Evolutionary conservation across 2,888 invertebrate species (phyloP).

Genomic region (Deilephila porcellus): DNA sequence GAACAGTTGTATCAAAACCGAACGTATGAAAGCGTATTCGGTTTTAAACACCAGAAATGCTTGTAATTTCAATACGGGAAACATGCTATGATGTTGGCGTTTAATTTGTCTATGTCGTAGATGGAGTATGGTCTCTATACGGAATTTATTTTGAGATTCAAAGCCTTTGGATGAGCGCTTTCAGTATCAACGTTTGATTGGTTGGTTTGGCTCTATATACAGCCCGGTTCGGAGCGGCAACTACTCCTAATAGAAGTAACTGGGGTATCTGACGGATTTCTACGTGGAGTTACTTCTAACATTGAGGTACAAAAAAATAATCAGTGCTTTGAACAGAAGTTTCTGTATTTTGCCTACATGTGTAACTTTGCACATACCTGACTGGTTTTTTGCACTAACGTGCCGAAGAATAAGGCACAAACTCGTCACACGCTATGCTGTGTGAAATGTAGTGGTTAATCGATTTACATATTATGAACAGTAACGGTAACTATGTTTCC

Average conservation of each 20-base stretch:
- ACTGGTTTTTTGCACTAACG: no score
- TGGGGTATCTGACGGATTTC: neutral
- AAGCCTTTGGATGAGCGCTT: conserved; percentile 61
- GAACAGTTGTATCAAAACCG: neutral
- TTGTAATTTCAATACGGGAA: neutral
- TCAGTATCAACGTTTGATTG: conserved; percentile 67
- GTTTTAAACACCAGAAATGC: conserved; percentile 7
- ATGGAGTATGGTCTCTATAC: conserved; percentile 44
- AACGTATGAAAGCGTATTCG: neutral
- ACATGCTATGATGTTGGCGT: neutral
- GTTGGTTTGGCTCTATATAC: conserved; percentile 36
- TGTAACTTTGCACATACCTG: no score
- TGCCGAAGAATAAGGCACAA: no score
- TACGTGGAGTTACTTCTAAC: neutral
- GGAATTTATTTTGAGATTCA: conserved; percentile 68
- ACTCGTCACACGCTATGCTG: no score
- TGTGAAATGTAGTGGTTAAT: no score
- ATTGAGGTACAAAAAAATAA: neutral
- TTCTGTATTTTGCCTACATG: no score
- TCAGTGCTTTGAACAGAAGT: no score
- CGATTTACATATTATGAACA: no score
- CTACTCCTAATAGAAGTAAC: conserved; percentile 14
- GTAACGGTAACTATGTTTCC: no score
- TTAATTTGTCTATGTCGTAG: conserved; percentile 10
- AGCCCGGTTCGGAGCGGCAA: conserved; percentile 9